Base-by-base conservation (phyloP, 1,140 invertebrate genomes). In the Leucophenga varia region DNA sequence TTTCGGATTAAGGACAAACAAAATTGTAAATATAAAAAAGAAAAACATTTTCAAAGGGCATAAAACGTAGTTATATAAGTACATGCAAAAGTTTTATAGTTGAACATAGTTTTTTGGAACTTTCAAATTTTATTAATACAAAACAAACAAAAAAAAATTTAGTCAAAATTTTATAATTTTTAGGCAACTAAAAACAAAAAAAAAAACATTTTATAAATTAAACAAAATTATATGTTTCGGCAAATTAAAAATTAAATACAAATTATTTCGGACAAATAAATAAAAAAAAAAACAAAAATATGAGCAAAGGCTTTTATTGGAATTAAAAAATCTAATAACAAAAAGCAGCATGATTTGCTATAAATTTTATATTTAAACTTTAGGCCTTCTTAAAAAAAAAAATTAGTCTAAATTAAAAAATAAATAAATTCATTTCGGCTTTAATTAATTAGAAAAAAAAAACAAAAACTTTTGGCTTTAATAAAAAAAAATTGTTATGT, bases 341-440 rank as follows among this genome's bases (percentile, higher is more conserved):
- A 21, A 20, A 48, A 55, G 28, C 13, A 55, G 64, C 64, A 68
- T 68, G 64, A 70, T 59, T 70, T 70, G 65, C 65, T 70, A 70
- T 70, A 70, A 55, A 41, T n/a, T n/a, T n/a, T n/a, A 25, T 6
- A 25, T 25, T 25, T 5, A 25, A 5, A 25, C 22, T 67, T 67
- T 67, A 67, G 63, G 63, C 63, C 63, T 67, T 67, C 54, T 56
- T 65, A 65, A 63, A 65, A 64, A 54, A 67, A 67, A 67, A 68
- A 68, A 68, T 67, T 50, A 59, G 47, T 25, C 22, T 25, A 25
- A 25, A 25, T 25, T 25, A 25, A 25, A 25, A 25, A 25, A 10
- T 25, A 25, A 25, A 25, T 25, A 47, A 57, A 55, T 57, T 58
- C 49, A 38, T 61, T 65, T 63, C 50, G 63, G 63, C 63, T 59